These are phyloP conservation scores for Plagiodera versicolora DNA, from an alignment of 2,888 invertebrate species.

Conservation along the genomic window DNA sequence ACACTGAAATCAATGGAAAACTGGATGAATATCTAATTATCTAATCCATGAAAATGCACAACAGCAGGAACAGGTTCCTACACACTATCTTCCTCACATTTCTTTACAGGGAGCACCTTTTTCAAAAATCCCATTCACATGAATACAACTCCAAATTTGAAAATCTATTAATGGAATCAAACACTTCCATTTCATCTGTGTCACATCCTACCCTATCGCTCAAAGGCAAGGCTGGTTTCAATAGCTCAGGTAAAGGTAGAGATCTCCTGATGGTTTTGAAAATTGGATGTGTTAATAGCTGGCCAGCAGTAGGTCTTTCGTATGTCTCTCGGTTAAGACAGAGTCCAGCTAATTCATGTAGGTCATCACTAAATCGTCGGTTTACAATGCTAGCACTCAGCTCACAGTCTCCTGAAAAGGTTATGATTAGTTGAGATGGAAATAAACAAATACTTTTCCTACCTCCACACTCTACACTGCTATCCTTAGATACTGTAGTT, in stretches of 20 bases:
- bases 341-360: conserved; percentile 76
- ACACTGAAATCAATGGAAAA: neutral
- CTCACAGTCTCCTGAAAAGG: conserved; percentile 43
- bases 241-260: conserved; percentile 64
- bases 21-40: neutral
- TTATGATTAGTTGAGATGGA: neutral
- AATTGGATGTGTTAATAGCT: conserved; percentile 72
- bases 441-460: too few relatives aligned
- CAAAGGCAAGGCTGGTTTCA: conserved; percentile 70
- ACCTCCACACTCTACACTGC: conserved; percentile 49
- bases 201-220: conserved; percentile 60
- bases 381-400: conserved; percentile 55
- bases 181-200: conserved; percentile 64
- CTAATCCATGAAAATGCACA: neutral
- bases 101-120: neutral
- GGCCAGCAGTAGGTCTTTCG: conserved; percentile 70
- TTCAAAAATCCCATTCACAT: conserved; percentile 67
- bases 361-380: conserved; percentile 71
- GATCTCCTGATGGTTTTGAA: conserved; percentile 70
- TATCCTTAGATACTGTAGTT: conserved; percentile 65
- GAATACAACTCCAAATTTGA: conserved; percentile 65
- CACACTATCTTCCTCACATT: too few relatives aligned
- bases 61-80: neutral
- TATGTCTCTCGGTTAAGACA: conserved; percentile 71
- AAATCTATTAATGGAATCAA: conserved; percentile 62